Evolutionary conservation across 1,140 invertebrate genomes (phyloP).

Genomic region (Acromyrmex heyeri): DNA sequence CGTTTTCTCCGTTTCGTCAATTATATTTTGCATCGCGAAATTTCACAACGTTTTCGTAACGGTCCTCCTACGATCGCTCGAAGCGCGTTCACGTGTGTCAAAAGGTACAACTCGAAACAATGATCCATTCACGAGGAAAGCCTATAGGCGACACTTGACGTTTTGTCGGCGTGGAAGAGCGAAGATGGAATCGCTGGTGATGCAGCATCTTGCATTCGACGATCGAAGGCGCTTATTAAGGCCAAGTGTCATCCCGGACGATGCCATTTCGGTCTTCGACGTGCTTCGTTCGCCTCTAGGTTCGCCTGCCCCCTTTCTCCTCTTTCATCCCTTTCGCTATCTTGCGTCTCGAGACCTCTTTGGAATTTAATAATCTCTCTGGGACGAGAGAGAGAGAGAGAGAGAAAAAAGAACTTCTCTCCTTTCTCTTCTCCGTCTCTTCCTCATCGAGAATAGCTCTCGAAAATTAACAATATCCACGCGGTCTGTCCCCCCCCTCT

Average conservation of each 20-base stretch:
- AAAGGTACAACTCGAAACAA: slow-evolving; percentile 35
- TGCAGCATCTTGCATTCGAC: slow-evolving; percentile 66
- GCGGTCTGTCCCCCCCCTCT: not conserved
- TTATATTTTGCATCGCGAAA: slow-evolving; percentile 1
- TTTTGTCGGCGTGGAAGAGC: not conserved
- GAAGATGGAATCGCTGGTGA: slow-evolving; percentile 15
- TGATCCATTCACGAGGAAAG: not conserved
- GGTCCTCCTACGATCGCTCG: not conserved
- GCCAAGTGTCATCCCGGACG: slow-evolving; percentile 79
- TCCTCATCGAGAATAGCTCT: not conserved
- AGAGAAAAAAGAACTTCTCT: not conserved
- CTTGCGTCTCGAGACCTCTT: slow-evolving; percentile 40
- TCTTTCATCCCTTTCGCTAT: not conserved
- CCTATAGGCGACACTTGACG: slow-evolving; percentile 20
- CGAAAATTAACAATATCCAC: not conserved
- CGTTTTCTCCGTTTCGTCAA: not conserved
- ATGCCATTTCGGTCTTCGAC: slow-evolving; percentile 58
- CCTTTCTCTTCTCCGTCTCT: not conserved
- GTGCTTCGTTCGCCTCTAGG: not conserved
- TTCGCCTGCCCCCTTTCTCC: not conserved
- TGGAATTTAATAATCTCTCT: slow-evolving; percentile 54
- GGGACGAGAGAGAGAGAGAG: not conserved
- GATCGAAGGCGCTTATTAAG: slow-evolving; percentile 83
- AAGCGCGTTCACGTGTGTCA: not conserved
- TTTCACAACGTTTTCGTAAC: not conserved